A percentile compares a stretch with the other conserved stretches of the same genome.
Evolutionary conservation across 1,140 invertebrate genomes (phyloP).

Genomic region (Bemisia tabaci): DNA sequence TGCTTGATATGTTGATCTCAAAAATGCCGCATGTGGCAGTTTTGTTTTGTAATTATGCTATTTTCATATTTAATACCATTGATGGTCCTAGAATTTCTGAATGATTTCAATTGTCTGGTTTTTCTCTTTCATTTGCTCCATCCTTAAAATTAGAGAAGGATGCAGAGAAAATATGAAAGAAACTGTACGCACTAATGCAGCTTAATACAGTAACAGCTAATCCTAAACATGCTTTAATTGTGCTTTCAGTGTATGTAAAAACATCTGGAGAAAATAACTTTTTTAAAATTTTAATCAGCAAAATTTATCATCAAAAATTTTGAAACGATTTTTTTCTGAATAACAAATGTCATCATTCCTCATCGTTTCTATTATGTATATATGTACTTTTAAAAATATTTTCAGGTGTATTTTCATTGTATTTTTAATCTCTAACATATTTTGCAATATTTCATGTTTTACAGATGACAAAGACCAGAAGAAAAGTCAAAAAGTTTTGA

Average conservation of each 20-base stretch:
- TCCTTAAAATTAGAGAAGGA: background rate
- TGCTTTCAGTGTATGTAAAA: too few relatives aligned
- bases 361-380: background rate
- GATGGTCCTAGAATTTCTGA: too few relatives aligned
- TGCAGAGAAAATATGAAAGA: background rate
- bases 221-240: too few relatives aligned
- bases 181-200: too few relatives aligned
- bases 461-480: conserved; percentile 84
- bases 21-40: conserved; percentile 80
- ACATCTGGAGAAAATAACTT: too few relatives aligned
- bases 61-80: too few relatives aligned
- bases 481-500: conserved; percentile 73
- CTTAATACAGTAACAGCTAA: too few relatives aligned
- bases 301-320: too few relatives aligned
- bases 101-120: background rate
- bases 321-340: too few relatives aligned
- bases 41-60: conserved; percentile 63
- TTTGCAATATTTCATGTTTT: too few relatives aligned
- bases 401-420: background rate
- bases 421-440: conserved; percentile 21
- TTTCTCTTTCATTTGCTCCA: background rate
- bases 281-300: too few relatives aligned
- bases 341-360: too few relatives aligned
- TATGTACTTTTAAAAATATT: conserved; percentile 1
- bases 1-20: conserved; percentile 80